Percentiles rank a stretch among this genome's conserved stretches.
These are phyloP conservation scores for Diaphora mendica DNA, from an alignment of 2,888 invertebrate genomes.

Conservation along the genomic window DNA sequence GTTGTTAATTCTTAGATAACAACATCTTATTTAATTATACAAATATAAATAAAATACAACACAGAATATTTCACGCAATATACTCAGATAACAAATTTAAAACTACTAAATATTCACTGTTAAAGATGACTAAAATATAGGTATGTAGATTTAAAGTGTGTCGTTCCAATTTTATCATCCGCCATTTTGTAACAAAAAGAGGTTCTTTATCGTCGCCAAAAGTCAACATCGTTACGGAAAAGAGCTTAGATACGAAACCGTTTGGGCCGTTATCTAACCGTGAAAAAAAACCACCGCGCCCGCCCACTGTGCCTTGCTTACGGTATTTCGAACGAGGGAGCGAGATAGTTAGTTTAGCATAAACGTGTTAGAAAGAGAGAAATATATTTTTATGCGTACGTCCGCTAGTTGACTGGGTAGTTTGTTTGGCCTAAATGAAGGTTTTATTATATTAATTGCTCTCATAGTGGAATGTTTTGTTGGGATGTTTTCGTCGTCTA, in stretches of 20 bases:
- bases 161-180: constrained; percentile 33
- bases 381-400: constrained; percentile 64
- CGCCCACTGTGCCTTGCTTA: constrained; percentile 78
- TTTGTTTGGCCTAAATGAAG: constrained; percentile 75
- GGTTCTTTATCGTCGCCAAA: constrained; percentile 61
- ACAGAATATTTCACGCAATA: background rate
- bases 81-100: background rate
- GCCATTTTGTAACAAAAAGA: constrained; percentile 47
- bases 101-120: background rate
- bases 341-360: constrained; percentile 57
- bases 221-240: constrained; percentile 72
- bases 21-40: background rate
- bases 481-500: constrained; percentile 42
- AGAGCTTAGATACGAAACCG: constrained; percentile 66
- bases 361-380: constrained; percentile 59
- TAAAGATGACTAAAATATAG: constrained; percentile 32
- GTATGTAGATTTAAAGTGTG: constrained; percentile 24
- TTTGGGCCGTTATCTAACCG: constrained; percentile 82
- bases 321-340: constrained; percentile 83
- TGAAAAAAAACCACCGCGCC: constrained; percentile 75
- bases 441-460: constrained; percentile 76
- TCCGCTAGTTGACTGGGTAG: constrained; percentile 50
- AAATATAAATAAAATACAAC: background rate
- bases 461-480: constrained; percentile 62
- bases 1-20: background rate